phyloP scores from a whole-genome alignment of 2,888 invertebrate species.

The Ormyrus labotus region DNA sequence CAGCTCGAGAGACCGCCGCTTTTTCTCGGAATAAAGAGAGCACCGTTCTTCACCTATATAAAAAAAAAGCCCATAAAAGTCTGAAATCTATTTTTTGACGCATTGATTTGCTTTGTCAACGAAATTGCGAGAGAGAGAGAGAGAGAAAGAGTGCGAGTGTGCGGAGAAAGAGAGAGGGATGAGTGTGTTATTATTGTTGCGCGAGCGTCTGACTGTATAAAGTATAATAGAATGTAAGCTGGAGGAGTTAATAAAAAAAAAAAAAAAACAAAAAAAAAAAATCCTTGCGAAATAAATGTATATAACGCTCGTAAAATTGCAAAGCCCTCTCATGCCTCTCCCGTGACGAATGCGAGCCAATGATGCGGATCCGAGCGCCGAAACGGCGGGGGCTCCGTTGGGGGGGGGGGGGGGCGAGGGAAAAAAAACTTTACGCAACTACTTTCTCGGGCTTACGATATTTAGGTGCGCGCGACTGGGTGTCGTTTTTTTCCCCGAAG shows the following conservation, averaged over 20 bases:
- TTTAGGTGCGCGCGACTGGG: background rate
- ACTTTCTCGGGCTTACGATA: slow-evolving; percentile 37
- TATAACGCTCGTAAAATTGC: background rate
- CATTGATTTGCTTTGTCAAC: slow-evolving; percentile 10
- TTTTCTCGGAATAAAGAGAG: too few species aligned
- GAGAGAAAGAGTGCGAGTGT: background rate
- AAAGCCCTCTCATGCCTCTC: slow-evolving; percentile 8
- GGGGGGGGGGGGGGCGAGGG: too few species aligned
- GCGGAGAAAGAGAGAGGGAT: background rate
- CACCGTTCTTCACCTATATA: too few species aligned
- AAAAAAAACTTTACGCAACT: slow-evolving; percentile 37
- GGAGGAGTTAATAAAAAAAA: background rate
- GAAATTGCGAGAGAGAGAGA: background rate
- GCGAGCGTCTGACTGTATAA: background rate
- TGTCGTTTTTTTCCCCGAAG: too few species aligned
- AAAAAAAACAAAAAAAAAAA: background rate
- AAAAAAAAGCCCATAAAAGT: too few species aligned
- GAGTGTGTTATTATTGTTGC: too few species aligned
- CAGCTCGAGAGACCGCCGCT: too few species aligned
- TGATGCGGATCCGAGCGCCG: slow-evolving; percentile 21
- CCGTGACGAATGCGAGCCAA: slow-evolving; percentile 1
- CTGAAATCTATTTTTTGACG: background rate
- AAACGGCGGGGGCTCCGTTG: too few species aligned
- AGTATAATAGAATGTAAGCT: slow-evolving; percentile 19
- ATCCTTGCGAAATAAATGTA: slow-evolving; percentile 30